Conservation (phyloP, 1,140 invertebrate genomes). For the Drosophila sturtevanti region DNA sequence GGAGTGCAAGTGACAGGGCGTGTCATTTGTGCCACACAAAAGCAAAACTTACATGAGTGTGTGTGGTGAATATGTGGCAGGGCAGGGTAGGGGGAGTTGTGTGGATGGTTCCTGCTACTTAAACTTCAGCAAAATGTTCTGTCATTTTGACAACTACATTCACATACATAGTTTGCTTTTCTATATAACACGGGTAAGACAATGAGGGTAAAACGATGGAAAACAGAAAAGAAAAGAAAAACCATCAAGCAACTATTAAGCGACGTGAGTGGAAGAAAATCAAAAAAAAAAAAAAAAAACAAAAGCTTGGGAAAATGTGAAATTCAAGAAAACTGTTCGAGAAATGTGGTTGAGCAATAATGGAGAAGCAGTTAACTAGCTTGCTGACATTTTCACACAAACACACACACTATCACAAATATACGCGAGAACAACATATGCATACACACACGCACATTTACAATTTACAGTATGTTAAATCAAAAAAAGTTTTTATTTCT, state of each 20-base stretch:
- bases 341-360: slow-evolving; percentile 54
- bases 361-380: slow-evolving; percentile 69
- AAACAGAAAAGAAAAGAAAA: slow-evolving; percentile 7
- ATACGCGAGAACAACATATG: neutral
- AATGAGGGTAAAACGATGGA: slow-evolving; percentile 18
- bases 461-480: neutral
- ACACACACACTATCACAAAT: neutral
- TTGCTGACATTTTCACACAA: slow-evolving; percentile 68
- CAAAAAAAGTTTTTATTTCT: neutral
- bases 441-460: slow-evolving; percentile 34
- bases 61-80: neutral
- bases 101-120: slow-evolving; percentile 53
- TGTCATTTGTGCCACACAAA: slow-evolving; percentile 59
- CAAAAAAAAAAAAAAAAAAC: slow-evolving; percentile 34
- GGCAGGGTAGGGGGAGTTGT: neutral
- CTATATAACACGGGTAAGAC: slow-evolving; percentile 22
- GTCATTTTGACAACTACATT: slow-evolving; percentile 67
- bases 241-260: slow-evolving; percentile 54
- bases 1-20: slow-evolving; percentile 67
- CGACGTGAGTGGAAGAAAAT: slow-evolving; percentile 25
- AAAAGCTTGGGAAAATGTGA: slow-evolving; percentile 10
- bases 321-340: slow-evolving; percentile 51
- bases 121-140: slow-evolving; percentile 67
- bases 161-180: slow-evolving; percentile 31
- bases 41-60: slow-evolving; percentile 36